A percentile compares a stretch with the other conserved stretches of the same genome.
Evolutionary conservation across 1,140 invertebrate genomes (phyloP).

Genomic region (Listronotus bonariensis): DNA sequence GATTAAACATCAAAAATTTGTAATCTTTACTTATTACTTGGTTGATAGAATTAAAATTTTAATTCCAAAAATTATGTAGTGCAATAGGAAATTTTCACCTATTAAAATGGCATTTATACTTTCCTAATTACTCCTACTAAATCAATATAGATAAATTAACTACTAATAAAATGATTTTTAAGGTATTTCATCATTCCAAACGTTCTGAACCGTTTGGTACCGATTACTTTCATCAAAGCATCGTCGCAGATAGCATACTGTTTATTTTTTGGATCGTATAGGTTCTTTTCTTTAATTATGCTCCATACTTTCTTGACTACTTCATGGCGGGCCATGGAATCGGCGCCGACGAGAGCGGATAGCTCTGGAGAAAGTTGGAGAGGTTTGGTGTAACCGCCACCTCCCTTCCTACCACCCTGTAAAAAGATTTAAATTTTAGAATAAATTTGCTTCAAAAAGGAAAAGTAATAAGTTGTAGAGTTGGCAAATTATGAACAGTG

Average conservation of each 20-base stretch:
- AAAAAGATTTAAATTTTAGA: too few relatives aligned
- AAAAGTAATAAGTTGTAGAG: too few relatives aligned
- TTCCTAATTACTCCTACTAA: slow-evolving; percentile 4
- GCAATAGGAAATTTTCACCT: too few relatives aligned
- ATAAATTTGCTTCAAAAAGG: too few relatives aligned
- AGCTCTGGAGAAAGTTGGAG: slow-evolving; percentile 85
- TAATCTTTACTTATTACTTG: too few relatives aligned
- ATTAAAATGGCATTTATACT: too few relatives aligned
- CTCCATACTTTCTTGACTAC: slow-evolving; percentile 93
- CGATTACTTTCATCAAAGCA: slow-evolving; percentile 86
- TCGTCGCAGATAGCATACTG: slow-evolving; percentile 93
- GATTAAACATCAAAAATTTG: too few relatives aligned
- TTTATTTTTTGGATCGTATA: slow-evolving; percentile 94
- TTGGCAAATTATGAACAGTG: too few relatives aligned
- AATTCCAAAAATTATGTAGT: too few relatives aligned
- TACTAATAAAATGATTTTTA: slow-evolving; percentile 84
- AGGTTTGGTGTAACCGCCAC: slow-evolving; percentile 79
- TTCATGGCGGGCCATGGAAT: slow-evolving; percentile 86
- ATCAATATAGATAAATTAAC: not conserved
- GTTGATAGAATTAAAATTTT: too few relatives aligned
- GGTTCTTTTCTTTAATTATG: slow-evolving; percentile 89
- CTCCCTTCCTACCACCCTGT: slow-evolving; percentile 58
- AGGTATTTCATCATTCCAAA: slow-evolving; percentile 96
- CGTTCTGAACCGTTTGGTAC: slow-evolving; percentile 86
- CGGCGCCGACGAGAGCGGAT: slow-evolving; percentile 81